Evolutionary conservation across 2,797 vertebrate genomes (phyloP), one percentile per base, ranked within the genome.

Genomic region (Malacoraja senta): DNA sequence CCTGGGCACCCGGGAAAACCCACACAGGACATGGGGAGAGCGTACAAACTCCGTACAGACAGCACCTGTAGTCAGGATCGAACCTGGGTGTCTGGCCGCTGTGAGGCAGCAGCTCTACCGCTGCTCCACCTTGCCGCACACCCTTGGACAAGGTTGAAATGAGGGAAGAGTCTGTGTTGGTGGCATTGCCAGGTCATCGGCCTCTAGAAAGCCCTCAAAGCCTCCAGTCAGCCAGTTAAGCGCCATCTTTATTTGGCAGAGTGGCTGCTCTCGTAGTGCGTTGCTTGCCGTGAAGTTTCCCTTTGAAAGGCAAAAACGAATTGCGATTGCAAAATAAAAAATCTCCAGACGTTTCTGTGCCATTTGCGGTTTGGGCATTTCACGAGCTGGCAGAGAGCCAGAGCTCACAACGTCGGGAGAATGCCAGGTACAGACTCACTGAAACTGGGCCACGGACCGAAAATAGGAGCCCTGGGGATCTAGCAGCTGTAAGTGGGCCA

Each of bases 391-490:
- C 29, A 15, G 8, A 0, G 26, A 63, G 29, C 58, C 29, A 63
- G 7, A 7, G 29, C 26, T 61, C 26, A 1, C 26, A 1, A 3
- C 26, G n/a, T 17, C 32, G 58, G 44, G 81, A 1, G 44, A 38
- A 17, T 7, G 17, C 32, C 19, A 17, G 35, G 53, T 84, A 13
- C 44, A 58, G 10, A 8, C 58, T 26, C 24, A 44, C 19, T 74
- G 0, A 44, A 72, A 72, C 35, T 91, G 3, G 88, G 68, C 38
- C 68, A 29, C 21, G 12, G 8, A 29, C 9, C 88, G 10, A 74
- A 72, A 91, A 91, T 91, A 91, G 88, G 32, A 72, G 65, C 68
- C 44, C 88, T 91, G 65, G 24, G 68, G 68, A 24, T 72, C 19
- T 10, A 21, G 1, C 35, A 19, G 61, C 0, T 72, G 71, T 91